Evolutionary conservation across 2,888 invertebrate genomes (phyloP).

Genomic region (Neocrepidodera transversa): DNA sequence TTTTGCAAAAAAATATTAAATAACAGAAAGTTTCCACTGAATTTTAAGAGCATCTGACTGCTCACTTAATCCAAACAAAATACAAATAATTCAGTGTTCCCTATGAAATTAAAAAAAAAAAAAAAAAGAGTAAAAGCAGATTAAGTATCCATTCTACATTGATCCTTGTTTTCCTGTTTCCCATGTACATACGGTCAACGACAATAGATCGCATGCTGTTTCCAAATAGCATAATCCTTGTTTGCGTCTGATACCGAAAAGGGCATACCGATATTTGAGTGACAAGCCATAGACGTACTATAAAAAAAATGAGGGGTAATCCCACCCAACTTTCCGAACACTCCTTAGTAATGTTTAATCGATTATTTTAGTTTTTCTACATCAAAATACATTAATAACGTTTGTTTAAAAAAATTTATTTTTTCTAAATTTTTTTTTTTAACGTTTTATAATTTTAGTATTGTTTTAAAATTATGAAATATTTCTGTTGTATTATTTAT

Average conservation of each 20-base stretch:
- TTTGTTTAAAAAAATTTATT: too few relatives aligned
- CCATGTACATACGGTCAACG: conserved; percentile 37
- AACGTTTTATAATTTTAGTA: too few relatives aligned
- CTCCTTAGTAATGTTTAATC: too few relatives aligned
- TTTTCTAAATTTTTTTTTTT: too few relatives aligned
- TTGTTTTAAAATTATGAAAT: too few relatives aligned
- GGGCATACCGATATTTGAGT: conserved; percentile 37
- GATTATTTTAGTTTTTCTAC: too few relatives aligned
- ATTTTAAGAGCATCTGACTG: not conserved
- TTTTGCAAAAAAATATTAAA: too few relatives aligned
- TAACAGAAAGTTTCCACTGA: too few relatives aligned
- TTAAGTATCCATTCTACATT: conserved; percentile 33
- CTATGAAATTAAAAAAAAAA: conserved; percentile 9
- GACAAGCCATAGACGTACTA: conserved; percentile 22
- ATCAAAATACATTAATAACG: too few relatives aligned
- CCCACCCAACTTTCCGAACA: too few relatives aligned
- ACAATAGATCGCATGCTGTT: conserved; percentile 38
- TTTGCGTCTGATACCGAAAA: conserved; percentile 42
- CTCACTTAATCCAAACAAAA: not conserved
- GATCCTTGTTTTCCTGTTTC: conserved; percentile 45
- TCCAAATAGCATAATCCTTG: conserved; percentile 41
- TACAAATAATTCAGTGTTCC: not conserved
- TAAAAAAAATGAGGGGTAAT: too few relatives aligned
- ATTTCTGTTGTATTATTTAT: too few relatives aligned
- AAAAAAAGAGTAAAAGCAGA: conserved; percentile 31